Evolutionary conservation across 2,113 vertebrate genomes (phyloP).

Genomic region (Nothocercus nigrocapillus): DNA sequence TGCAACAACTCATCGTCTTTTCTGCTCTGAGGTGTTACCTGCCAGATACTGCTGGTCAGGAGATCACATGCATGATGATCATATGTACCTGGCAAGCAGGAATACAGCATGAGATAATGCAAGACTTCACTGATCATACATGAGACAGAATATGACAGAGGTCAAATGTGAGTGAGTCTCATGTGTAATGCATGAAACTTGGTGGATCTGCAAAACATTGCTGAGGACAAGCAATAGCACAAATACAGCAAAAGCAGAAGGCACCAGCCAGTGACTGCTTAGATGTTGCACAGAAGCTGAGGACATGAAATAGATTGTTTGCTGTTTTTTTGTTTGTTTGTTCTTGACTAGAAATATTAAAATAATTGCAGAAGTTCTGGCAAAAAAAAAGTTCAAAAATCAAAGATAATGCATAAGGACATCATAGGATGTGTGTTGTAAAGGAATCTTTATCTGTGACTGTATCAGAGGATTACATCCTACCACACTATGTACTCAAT

Average conservation of each 20-base stretch:
- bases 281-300: background rate
- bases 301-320: background rate
- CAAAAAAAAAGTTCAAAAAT: background rate
- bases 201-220: background rate
- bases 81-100: background rate
- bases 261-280: background rate
- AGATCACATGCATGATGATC: background rate
- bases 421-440: background rate
- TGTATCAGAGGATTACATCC: background rate
- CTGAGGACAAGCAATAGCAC: background rate
- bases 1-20: background rate
- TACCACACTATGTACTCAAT: background rate
- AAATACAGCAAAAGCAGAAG: background rate
- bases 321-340: background rate
- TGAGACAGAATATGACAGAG: background rate
- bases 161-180: background rate
- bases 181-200: background rate
- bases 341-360: background rate
- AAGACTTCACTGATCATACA: rapidly evolving
- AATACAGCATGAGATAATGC: background rate
- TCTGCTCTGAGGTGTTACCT: background rate
- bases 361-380: background rate
- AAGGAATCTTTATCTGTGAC: background rate
- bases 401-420: background rate
- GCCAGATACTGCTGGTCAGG: background rate